Evolutionary conservation across 2,888 invertebrate species (phyloP).

Genomic region (Scaptomyza cyrtandrae): DNA sequence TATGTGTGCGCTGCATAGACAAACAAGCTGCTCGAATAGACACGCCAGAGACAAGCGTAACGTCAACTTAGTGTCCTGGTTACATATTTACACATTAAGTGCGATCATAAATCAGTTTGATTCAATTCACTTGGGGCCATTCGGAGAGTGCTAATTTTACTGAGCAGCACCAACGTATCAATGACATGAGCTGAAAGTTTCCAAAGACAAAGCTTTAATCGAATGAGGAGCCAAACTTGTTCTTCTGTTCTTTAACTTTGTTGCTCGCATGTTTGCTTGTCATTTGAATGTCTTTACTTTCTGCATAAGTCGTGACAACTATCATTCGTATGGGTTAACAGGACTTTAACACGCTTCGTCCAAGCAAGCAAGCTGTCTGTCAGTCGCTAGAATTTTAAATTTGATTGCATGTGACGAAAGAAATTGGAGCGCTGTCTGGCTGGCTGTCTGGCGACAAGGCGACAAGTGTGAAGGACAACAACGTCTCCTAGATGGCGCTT

Average conservation of each 20-base stretch:
- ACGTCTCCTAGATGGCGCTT: constrained; percentile 14
- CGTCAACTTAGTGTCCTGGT: constrained; percentile 40
- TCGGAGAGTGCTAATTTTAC: constrained; percentile 68
- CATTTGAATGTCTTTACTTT: background rate
- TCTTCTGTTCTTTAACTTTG: background rate
- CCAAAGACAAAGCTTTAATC: background rate
- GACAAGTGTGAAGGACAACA: constrained; percentile 51
- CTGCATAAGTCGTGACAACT: constrained; percentile 12
- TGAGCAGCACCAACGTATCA: constrained; percentile 15
- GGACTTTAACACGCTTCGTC: constrained; percentile 8
- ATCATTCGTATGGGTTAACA: constrained; percentile 16
- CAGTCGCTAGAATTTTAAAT: constrained; percentile 28
- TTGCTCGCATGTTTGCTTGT: background rate
- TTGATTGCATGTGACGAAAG: constrained; percentile 25
- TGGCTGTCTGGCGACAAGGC: background rate
- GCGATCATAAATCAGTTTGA: constrained; percentile 79
- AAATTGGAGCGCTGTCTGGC: background rate
- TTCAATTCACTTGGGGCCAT: constrained; percentile 78
- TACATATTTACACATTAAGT: constrained; percentile 77
- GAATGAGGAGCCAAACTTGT: background rate
- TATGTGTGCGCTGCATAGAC: constrained; percentile 56
- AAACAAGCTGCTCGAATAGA: constrained; percentile 34
- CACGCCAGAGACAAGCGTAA: constrained; percentile 25
- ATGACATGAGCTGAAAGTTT: constrained; percentile 12
- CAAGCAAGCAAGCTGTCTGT: constrained; percentile 6